Evolutionary conservation across 1,140 invertebrate species (phyloP).

Genomic region (Drosophila baimaii): DNA sequence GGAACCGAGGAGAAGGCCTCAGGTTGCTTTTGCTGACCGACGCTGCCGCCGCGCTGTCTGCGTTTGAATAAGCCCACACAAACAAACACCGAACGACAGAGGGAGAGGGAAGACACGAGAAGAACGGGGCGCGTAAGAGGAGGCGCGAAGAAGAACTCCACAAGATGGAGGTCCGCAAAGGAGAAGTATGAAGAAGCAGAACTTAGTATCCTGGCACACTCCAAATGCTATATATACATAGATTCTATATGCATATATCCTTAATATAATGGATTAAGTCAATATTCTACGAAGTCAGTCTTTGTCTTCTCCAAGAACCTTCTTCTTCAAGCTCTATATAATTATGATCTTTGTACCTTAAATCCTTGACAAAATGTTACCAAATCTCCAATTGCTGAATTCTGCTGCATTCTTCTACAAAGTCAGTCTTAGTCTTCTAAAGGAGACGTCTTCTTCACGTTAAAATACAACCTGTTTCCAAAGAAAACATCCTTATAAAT

Average conservation of each 20-base stretch:
- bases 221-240: neutral
- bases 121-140: neutral
- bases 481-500: neutral
- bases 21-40: conserved; percentile 37
- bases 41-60: conserved; percentile 78
- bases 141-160: conserved; percentile 10
- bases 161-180: conserved; percentile 26
- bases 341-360: too few species aligned
- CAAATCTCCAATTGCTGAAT: too few species aligned
- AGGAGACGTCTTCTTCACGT: neutral
- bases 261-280: neutral
- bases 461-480: neutral
- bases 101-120: conserved; percentile 3
- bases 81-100: conserved; percentile 21
- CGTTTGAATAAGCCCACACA: conserved; percentile 78
- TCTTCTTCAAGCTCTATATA: neutral
- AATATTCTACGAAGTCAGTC: neutral
- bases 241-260: neutral
- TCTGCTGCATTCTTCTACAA: too few species aligned
- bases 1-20: conserved; percentile 19
- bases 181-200: conserved; percentile 3
- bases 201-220: conserved; percentile 13
- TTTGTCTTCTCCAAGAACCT: neutral
- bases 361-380: too few species aligned
- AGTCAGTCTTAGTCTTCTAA: neutral